Conservation (phyloP, 2,113 vertebrate genomes). For the Ciconia maguari region DNA sequence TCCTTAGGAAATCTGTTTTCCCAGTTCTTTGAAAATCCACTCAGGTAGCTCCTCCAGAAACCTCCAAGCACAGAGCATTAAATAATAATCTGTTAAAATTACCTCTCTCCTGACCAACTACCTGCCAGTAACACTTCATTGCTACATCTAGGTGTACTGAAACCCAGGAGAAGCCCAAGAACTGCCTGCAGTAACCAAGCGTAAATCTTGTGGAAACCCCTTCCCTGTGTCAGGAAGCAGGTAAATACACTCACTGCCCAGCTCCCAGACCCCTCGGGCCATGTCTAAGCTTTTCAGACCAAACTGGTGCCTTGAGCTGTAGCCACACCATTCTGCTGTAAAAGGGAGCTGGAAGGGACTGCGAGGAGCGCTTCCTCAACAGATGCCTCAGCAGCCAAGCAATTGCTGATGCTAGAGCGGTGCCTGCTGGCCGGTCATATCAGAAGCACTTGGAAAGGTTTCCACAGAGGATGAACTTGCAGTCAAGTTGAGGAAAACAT, state of each 20-base stretch:
- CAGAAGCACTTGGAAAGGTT: neutral
- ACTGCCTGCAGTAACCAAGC: neutral
- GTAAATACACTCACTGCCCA: neutral
- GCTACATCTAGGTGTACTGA: neutral
- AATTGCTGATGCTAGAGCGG: slow-evolving; percentile 22
- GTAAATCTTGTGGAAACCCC: neutral
- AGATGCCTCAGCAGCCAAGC: neutral
- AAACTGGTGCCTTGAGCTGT: neutral
- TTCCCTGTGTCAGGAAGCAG: neutral
- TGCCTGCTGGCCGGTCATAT: neutral
- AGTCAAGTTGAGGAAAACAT: neutral
- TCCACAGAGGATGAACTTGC: neutral
- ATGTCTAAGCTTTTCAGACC: neutral
- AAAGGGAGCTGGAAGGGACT: neutral
- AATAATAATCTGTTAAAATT: neutral
- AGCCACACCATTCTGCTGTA: neutral
- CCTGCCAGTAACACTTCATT: neutral
- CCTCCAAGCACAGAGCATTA: neutral
- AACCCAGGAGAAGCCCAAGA: neutral
- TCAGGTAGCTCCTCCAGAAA: neutral
- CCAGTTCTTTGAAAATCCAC: neutral
- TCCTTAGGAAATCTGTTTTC: neutral
- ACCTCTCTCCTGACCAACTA: neutral
- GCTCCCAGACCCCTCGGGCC: neutral
- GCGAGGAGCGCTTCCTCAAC: neutral